Percentiles rank a stretch among this genome's conserved stretches.
These are phyloP conservation scores for Grammomys surdaster DNA, from an alignment of 2,113 vertebrate genomes.

Conservation along the genomic window DNA sequence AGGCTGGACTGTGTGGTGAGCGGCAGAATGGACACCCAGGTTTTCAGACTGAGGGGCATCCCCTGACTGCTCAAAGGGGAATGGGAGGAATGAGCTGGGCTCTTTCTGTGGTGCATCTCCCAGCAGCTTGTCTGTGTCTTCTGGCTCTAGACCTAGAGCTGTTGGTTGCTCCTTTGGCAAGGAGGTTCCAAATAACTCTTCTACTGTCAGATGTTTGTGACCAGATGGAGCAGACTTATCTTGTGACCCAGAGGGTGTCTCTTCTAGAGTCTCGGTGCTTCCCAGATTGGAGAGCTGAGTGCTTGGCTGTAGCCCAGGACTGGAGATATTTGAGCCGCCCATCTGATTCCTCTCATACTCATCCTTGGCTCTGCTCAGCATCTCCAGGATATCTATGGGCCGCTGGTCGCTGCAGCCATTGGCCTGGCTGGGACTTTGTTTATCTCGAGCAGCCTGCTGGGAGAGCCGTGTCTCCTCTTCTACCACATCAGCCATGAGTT, in stretches of 20 bases:
- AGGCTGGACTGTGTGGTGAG: constrained; percentile 81
- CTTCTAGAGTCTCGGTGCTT: too few relatives aligned
- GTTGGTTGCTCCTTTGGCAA: constrained; percentile 92
- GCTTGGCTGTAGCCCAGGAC: too few relatives aligned
- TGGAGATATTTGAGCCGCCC: too few relatives aligned
- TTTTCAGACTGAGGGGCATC: constrained; percentile 86
- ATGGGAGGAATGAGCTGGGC: constrained; percentile 86
- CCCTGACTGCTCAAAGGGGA: constrained; percentile 89
- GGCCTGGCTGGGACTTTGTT: constrained; percentile 87
- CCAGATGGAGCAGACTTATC: constrained; percentile 91
- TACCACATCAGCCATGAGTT: constrained; percentile 97
- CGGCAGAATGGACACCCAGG: constrained; percentile 76
- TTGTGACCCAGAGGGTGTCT: too few relatives aligned
- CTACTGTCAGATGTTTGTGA: constrained; percentile 98
- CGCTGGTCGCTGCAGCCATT: constrained; percentile 91
- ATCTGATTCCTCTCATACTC: constrained; percentile 97
- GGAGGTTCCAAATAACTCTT: constrained; percentile 96
- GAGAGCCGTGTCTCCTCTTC: constrained; percentile 93
- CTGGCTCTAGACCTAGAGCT: constrained; percentile 83
- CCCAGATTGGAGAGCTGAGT: too few relatives aligned
- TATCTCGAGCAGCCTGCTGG: constrained; percentile 89
- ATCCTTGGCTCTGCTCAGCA: constrained; percentile 98
- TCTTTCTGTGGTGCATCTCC: constrained; percentile 86
- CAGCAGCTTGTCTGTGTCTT: constrained; percentile 85
- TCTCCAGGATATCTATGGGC: constrained; percentile 95